These are phyloP conservation scores for Aleiodes alternator DNA, from an alignment of 2,888 invertebrate genomes.

Conservation along the genomic window DNA sequence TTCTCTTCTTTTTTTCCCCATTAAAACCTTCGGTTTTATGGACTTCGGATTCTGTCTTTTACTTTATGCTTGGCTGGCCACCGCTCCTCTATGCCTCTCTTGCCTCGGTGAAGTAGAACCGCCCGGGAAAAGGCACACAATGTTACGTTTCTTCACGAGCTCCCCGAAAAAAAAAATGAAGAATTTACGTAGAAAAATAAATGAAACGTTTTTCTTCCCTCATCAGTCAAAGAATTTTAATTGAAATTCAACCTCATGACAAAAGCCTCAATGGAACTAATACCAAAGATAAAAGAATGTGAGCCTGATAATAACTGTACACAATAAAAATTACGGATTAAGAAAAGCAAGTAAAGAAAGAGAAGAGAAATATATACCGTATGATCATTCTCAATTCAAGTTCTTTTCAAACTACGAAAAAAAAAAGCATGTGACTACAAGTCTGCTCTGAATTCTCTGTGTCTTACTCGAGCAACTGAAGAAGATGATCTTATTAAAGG, in stretches of 20 bases:
- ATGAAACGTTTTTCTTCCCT: too few relatives aligned
- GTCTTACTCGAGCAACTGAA: slow-evolving; percentile 56
- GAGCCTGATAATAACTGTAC: not conserved
- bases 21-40: slow-evolving; percentile 56
- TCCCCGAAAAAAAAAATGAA: too few relatives aligned
- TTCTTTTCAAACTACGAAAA: not conserved
- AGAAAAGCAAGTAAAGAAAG: not conserved
- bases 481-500: slow-evolving; percentile 69
- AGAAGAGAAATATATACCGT: too few relatives aligned
- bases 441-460: slow-evolving; percentile 64
- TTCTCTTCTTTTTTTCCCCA: not conserved
- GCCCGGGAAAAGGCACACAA: slow-evolving; percentile 21
- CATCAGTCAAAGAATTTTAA: too few relatives aligned
- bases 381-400: slow-evolving; percentile 17
- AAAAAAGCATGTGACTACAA: slow-evolving; percentile 51
- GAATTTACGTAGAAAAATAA: slow-evolving; percentile 6
- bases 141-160: too few relatives aligned
- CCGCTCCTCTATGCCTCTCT: slow-evolving; percentile 63
- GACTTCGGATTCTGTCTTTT: slow-evolving; percentile 67
- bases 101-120: slow-evolving; percentile 56
- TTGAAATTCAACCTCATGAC: too few relatives aligned
- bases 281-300: not conserved
- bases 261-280: not conserved
- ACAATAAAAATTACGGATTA: slow-evolving; percentile 5
- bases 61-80: slow-evolving; percentile 70